Base-by-base conservation (phyloP, 2,113 vertebrate genomes). In the Oreochromis spilurus region DNA sequence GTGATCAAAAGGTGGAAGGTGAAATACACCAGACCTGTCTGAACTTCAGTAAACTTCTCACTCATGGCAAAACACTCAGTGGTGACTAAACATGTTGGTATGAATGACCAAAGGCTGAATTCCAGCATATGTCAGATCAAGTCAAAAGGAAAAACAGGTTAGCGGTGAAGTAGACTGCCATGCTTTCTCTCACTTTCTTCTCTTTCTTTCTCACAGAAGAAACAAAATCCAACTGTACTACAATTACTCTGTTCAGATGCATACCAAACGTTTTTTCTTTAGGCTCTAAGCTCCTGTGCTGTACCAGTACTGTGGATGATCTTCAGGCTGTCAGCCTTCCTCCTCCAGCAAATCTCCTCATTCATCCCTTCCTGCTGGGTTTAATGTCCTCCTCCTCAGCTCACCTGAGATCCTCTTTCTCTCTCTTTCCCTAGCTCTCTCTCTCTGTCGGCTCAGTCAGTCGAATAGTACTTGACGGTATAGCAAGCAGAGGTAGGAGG, bases 291-390 rank as follows among this genome's bases (percentile, higher is more conserved):
- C 45, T 52, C 45, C 10, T 65, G 21, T 43, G 16, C 80, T 79
- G 29, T 53, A 43, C 62, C 72, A 83, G 11, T 38, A 0, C 36
- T 38, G 19, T 65, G 84, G 85, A 87, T 86, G 67, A 85, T 91
- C 85, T 91, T 81, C 80, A 88, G 24, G 60, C 84, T 90, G 88
- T 89, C 85, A 91, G 89, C 89, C 81, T 72, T 87, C 85, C 90
- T 92, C 83, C 80, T 93, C 57, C 58, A 88, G 84, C 38, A 94
- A 93, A 95, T 94, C 92, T 87, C 81, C 54, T 72, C 9, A 50
- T 85, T 93, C 88, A 93, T 94, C 90, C 92, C 72, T 85, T 75
- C 91, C 93, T 91, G 84, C 91, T 92, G 93, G 60, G 83, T 93
- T 92, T 91, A 90, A 93, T 87, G 87, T 88, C 85, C 85, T 92